Percentiles rank a stretch among this genome's conserved stretches.
Conservation (phyloP, 1,140 invertebrate species). For the Pararge aegeria region DNA sequence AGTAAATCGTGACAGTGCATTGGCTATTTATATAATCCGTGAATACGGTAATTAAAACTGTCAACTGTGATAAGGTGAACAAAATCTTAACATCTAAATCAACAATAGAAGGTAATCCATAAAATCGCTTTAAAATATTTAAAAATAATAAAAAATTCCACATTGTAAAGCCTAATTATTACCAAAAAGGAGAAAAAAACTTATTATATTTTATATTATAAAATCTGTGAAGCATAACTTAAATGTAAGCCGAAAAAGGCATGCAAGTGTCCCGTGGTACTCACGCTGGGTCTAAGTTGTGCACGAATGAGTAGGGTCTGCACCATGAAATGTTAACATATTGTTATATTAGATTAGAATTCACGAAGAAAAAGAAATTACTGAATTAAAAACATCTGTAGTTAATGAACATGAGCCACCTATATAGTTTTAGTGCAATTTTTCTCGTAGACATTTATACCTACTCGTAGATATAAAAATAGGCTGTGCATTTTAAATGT, state of each 20-base stretch:
- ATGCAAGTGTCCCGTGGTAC: slow-evolving; percentile 40
- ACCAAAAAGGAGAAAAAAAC: too few species aligned
- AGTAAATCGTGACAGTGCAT: not conserved
- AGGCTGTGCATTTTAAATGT: slow-evolving; percentile 48
- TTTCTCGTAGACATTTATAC: not conserved
- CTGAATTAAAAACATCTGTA: not conserved
- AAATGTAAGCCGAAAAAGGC: slow-evolving; percentile 9
- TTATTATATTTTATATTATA: too few species aligned
- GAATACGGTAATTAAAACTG: not conserved
- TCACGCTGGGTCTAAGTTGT: slow-evolving; percentile 72
- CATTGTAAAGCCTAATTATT: too few species aligned
- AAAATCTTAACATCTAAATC: too few species aligned
- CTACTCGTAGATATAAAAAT: not conserved
- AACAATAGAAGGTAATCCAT: too few species aligned
- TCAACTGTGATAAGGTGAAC: too few species aligned
- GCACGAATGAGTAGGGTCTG: slow-evolving; percentile 73
- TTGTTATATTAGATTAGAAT: slow-evolving; percentile 30
- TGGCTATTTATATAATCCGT: not conserved
- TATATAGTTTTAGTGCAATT: not conserved
- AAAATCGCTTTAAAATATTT: too few species aligned
- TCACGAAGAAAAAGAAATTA: not conserved
- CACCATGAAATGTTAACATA: slow-evolving; percentile 61
- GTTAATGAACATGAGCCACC: not conserved
- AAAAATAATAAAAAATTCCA: too few species aligned
- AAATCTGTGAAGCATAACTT: too few species aligned